Evolutionary conservation across 1,140 invertebrate species (phyloP).

Genomic region (Lamellibrachia luymesi): DNA sequence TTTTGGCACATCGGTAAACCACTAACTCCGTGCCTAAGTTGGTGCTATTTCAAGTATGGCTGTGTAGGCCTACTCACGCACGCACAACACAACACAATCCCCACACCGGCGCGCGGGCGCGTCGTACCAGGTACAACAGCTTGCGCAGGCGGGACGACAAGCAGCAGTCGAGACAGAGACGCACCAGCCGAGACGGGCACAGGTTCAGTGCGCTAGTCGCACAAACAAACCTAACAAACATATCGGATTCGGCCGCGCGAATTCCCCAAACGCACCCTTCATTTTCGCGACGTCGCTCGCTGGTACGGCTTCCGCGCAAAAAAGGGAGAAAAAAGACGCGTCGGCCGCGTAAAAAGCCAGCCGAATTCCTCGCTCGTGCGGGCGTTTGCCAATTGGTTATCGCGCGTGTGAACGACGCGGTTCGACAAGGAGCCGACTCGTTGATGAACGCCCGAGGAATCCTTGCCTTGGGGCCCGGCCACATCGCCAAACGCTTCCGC

Average conservation of each 20-base stretch:
- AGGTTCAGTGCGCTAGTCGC: neutral
- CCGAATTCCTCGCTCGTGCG: neutral
- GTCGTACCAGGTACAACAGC: neutral
- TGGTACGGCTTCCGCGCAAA: neutral
- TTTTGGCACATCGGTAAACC: neutral
- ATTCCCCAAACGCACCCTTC: neutral
- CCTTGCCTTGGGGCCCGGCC: neutral
- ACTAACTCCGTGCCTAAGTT: neutral
- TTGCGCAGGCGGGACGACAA: neutral
- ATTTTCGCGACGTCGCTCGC: neutral
- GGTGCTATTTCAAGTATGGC: no score
- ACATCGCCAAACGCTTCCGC: no score
- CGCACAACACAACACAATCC: neutral
- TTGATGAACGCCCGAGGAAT: neutral
- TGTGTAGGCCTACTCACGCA: neutral
- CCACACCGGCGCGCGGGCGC: no score
- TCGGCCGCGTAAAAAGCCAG: neutral
- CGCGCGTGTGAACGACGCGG: neutral
- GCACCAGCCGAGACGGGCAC: neutral
- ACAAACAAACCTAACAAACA: neutral
- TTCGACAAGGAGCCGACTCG: neutral
- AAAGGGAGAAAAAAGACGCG: neutral
- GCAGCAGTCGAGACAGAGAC: neutral
- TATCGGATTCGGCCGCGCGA: neutral
- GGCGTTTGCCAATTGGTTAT: neutral